Evolutionary conservation across 2,797 vertebrate genomes (phyloP), one percentile per base, ranked within the genome.

Genomic region (Galago senegalensis): DNA sequence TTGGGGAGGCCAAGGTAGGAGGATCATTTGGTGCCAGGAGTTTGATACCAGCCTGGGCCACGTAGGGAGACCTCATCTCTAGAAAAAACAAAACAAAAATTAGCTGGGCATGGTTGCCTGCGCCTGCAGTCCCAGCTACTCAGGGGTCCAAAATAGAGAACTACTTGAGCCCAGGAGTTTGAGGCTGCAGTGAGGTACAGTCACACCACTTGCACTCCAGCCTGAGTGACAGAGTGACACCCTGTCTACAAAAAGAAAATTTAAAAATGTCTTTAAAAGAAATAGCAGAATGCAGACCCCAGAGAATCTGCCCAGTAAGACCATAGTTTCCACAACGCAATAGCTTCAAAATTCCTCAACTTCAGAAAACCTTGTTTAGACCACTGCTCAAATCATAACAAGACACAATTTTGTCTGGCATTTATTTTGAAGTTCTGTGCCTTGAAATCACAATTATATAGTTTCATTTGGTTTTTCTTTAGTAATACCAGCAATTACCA

Each of bases 281-380:
- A 79, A 73, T 17, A 20, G 20, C n/a, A 73, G 53, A 12, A n/a
- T 25, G 8, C 16, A 21, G 31, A 73, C 13, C 37, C 60, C 46
- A 60, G 40, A 81, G 63, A 12, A 40, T 49, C 84, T 89, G 67
- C n/a, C 14, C 13, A 21, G 65, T 21, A 69, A 87, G 20, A 69
- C 67, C 6, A 60, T 0, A 56, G 37, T 87, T 73, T 65, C 37
- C 75, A 1, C 37, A 86, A 85, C 72, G 56, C 17, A 88, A 63
- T 37, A 73, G 83, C 82, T 56, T 87, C 63, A 87, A 56, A 93
- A 92, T 75, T 46, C 18, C 82, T 81, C 82, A 72, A 82, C 53
- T 3, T 29, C 65, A 76, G 31, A 86, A 81, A 18, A 46, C 46
- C 20, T 58, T 70, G 46, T 23, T 20, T 31, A 18, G 27, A 18